Conservation (phyloP, 2,888 invertebrate genomes). For the Ferdinandea cuprea region DNA sequence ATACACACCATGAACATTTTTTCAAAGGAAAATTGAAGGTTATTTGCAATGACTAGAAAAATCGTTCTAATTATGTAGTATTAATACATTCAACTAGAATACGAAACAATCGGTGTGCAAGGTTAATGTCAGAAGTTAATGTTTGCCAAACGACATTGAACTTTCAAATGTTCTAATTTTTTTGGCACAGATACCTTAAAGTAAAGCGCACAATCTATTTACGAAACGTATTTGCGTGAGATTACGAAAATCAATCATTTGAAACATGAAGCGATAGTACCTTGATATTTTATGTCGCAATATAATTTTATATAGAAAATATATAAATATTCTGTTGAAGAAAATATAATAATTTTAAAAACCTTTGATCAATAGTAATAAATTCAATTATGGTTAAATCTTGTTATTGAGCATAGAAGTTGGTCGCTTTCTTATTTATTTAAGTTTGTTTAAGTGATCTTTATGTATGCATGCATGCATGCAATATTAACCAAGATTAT, state of each 20-base stretch:
- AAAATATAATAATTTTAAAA: too few species aligned
- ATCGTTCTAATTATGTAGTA: slow-evolving; percentile 47
- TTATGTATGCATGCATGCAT: too few species aligned
- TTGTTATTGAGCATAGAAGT: too few species aligned
- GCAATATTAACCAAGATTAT: too few species aligned
- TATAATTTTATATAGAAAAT: background rate
- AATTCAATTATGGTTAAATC: too few species aligned
- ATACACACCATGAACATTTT: slow-evolving; percentile 15
- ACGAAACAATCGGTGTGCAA: slow-evolving; percentile 47
- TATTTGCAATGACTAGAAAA: slow-evolving; percentile 45
- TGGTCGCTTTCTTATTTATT: too few species aligned
- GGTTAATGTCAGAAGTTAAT: slow-evolving; percentile 69
- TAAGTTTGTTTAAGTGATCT: too few species aligned
- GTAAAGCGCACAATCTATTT: slow-evolving; percentile 23
- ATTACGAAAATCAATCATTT: background rate
- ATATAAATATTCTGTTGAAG: too few species aligned
- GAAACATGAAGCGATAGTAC: background rate
- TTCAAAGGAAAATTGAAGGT: slow-evolving; percentile 71
- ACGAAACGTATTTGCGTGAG: slow-evolving; percentile 33
- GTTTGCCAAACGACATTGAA: slow-evolving; percentile 69
- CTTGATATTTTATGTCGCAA: slow-evolving; percentile 1
- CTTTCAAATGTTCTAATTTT: slow-evolving; percentile 48
- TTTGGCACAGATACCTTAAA: slow-evolving; percentile 42
- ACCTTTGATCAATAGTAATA: too few species aligned
- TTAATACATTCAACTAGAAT: slow-evolving; percentile 50